Evolutionary conservation across 2,113 vertebrate species (phyloP).

Genomic region (Nothoprocta perdicaria): DNA sequence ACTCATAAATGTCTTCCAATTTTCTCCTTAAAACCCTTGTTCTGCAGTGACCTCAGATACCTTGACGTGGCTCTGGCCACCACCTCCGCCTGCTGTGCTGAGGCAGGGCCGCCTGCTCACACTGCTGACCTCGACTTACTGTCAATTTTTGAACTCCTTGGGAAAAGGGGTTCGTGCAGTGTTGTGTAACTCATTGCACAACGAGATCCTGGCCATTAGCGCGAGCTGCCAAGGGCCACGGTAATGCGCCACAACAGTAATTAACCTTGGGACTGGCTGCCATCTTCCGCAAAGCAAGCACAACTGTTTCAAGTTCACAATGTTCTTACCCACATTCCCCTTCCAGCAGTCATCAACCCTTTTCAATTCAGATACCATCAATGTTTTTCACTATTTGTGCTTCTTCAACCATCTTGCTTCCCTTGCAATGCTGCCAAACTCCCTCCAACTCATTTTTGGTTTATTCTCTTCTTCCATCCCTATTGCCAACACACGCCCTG

Average conservation of each 20-base stretch:
- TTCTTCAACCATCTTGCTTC: slow-evolving; percentile 44
- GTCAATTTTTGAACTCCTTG: background rate
- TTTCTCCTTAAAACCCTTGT: slow-evolving; percentile 15
- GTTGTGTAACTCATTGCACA: background rate
- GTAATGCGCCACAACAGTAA: slow-evolving; percentile 6
- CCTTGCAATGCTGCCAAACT: background rate
- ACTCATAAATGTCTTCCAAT: background rate
- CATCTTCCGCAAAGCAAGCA: slow-evolving; percentile 17
- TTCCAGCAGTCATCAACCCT: slow-evolving; percentile 45
- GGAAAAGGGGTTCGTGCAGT: background rate
- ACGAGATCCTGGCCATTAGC: background rate
- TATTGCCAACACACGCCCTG: background rate
- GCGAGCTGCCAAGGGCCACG: background rate
- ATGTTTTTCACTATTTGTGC: slow-evolving; percentile 20
- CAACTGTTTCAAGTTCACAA: slow-evolving; percentile 15
- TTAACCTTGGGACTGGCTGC: slow-evolving; percentile 50
- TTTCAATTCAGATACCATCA: slow-evolving; percentile 48
- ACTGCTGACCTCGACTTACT: background rate
- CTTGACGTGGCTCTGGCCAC: background rate
- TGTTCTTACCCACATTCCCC: slow-evolving; percentile 33
- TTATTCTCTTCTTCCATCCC: background rate
- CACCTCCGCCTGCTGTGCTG: background rate
- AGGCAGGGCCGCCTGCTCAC: background rate
- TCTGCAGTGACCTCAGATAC: slow-evolving; percentile 12
- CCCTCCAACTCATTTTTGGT: background rate